Conservation (phyloP, 2,888 invertebrate species). For the Muscina levida region DNA sequence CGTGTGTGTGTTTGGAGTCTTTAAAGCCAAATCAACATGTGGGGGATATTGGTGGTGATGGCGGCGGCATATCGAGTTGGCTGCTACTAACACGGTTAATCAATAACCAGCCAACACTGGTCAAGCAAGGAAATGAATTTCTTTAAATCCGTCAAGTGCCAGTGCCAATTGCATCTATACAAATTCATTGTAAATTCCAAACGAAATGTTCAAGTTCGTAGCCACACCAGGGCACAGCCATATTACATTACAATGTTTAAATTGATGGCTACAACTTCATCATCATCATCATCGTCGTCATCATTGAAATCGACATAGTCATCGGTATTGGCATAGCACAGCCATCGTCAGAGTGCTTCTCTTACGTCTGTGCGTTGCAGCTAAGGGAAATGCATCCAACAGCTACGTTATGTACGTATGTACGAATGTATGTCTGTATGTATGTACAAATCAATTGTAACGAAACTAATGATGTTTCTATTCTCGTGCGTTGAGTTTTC, state of each 20-base stretch:
- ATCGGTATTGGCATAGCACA: background rate
- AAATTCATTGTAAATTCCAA: conserved; percentile 51
- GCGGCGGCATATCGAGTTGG: conserved; percentile 21
- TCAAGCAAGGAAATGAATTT: conserved; percentile 8
- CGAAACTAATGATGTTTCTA: conserved; percentile 25
- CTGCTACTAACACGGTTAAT: conserved; percentile 24
- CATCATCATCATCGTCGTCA: background rate
- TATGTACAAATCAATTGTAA: conserved; percentile 28
- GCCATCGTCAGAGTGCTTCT: background rate
- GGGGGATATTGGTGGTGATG: too few relatives aligned
- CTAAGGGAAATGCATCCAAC: background rate
- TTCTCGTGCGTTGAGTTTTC: conserved; percentile 1
- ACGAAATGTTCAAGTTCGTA: conserved; percentile 35
- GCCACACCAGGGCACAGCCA: conserved; percentile 29
- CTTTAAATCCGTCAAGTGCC: conserved; percentile 49
- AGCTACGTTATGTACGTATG: background rate
- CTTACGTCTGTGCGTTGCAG: background rate
- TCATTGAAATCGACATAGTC: background rate
- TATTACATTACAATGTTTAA: conserved; percentile 27
- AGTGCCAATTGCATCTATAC: conserved; percentile 44
- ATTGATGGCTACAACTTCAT: background rate
- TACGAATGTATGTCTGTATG: background rate
- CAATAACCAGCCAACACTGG: background rate
- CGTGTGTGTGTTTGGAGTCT: background rate
- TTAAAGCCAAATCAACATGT: background rate